Base-by-base conservation (phyloP, 2,113 vertebrate species). In the western clawed frog (Xenopus tropicalis) region DNA sequence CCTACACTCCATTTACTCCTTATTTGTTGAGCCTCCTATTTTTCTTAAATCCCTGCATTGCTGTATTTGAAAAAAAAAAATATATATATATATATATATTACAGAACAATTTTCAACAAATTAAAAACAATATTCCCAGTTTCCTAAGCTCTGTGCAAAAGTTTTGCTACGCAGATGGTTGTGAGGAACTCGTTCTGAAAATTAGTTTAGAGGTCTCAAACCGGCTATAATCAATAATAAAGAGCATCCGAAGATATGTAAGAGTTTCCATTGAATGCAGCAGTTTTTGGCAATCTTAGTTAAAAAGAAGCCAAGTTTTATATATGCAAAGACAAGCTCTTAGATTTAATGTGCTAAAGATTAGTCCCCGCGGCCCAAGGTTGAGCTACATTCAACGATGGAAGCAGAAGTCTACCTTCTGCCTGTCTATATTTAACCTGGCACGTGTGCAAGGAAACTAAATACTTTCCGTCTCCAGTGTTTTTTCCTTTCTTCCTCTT, bases 191-290 rank as follows among this genome's bases (percentile, higher is more conserved):
- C 71, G 83, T 80, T 83, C 82, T 72, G 79, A 72, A 85, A 86
- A 85, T 82, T 29, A 83, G 73, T 78, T 70, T 66, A 82, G 84
- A 74, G 1, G 69, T 80, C 82, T 91, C 85, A 79, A 44, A 86
- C 79, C 79, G 86, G 77, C 75, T 80, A 79, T 80, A 80, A 79
- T 71, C 71, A 81, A 79, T 82, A 81, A 80, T 68, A 83, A 80
- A 82, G 51, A 81, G 73, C 42, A 69, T 72, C 0, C 0, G 73
- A 82, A 85, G 71, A 82, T 69, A 80, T 66, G 69, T 62, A 81
- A 86, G 79, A 75, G 67, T 71, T 80, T 79, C 24, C 24, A 69
- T 79, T 56, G 58, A 79, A 83, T 79, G 69, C 59, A 69, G 66
- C 54, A 69, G 6, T 68, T 74, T 29, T 78, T 88, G 84, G 68